Conservation (phyloP, 2,888 invertebrate species). For the Erebia aethiops region DNA sequence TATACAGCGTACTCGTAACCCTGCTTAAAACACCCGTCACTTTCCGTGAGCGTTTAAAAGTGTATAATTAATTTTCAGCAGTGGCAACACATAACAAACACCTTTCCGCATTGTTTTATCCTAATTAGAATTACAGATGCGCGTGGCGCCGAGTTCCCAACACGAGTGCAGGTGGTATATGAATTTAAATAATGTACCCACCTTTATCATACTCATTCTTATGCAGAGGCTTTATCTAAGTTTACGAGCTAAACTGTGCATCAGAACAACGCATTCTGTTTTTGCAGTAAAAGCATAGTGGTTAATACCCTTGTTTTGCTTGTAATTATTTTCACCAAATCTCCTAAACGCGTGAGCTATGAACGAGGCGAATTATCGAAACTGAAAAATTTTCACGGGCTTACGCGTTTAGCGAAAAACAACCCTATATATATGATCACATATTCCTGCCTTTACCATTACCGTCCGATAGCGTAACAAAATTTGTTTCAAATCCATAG, state of each 20-base stretch:
- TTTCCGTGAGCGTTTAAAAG: conserved; percentile 3
- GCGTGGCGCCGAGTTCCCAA: conserved; percentile 10
- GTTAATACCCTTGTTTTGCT: no score
- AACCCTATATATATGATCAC: neutral
- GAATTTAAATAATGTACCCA: conserved; percentile 8
- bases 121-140: conserved; percentile 18
- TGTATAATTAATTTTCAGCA: conserved; percentile 8
- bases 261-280: no score
- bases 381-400: no score
- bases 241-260: no score
- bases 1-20: neutral
- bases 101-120: conserved; percentile 10
- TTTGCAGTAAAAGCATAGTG: no score
- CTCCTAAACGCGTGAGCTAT: no score
- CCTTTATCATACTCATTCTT: neutral
- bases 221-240: neutral
- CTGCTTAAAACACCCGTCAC: neutral
- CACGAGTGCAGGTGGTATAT: conserved; percentile 8
- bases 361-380: no score
- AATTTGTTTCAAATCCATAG: conserved; percentile 33
- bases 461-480: conserved; percentile 15
- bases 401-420: no score
- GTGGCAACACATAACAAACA: conserved; percentile 9
- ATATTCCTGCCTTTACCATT: neutral
- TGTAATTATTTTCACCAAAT: no score